Base-by-base conservation (phyloP, 2,113 vertebrate genomes). In the Chamaea fasciata region DNA sequence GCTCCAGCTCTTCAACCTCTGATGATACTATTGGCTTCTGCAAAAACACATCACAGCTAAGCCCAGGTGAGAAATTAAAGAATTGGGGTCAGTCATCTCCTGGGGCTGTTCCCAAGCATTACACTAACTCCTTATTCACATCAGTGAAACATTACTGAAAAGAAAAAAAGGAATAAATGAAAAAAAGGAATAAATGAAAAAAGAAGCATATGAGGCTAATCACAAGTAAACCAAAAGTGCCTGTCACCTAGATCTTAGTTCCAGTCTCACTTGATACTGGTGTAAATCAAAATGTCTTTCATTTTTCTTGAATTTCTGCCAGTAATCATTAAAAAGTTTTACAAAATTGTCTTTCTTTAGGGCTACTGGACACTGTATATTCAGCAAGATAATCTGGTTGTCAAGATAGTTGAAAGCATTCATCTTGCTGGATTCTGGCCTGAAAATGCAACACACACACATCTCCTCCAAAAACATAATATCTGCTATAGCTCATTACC, bases 401-500 rank as follows among this genome's bases (percentile, higher is more conserved):
- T 94, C 73, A 87, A 56, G 80, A 88, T 44, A 37, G 73, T 78
- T 82, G 70, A 70, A 81, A 86, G 57, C 39, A 62, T 57, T 73
- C 13, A 24, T 83, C 35, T 83, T 86, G 52, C 60, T 84, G 56
- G 42, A 92, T 81, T 86, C 74, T 75, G 76, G 83, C 69, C 22
- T 91, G 76, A 49, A 50, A 78, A 42, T 52, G 22, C 57, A 59
- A 86, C 10, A 64, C 11, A 53, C 33, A 30, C 13, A 7, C 22
- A 50, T 77, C 88, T 94, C 73, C 59, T 76, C 28, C 33, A 84
- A 92, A 94, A 96, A 87, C 82, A 47, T 28, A 55, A 49, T 59
- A 49, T 90, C 83, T 87, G 53, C 69, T 90, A 64, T 59, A 92
- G 85, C 67, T 95, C 57, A 81, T 76, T 96, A 60, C 77, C 92